These are phyloP conservation scores for Spialia ferax DNA, from an alignment of 2,888 invertebrate genomes.

Conservation along the genomic window DNA sequence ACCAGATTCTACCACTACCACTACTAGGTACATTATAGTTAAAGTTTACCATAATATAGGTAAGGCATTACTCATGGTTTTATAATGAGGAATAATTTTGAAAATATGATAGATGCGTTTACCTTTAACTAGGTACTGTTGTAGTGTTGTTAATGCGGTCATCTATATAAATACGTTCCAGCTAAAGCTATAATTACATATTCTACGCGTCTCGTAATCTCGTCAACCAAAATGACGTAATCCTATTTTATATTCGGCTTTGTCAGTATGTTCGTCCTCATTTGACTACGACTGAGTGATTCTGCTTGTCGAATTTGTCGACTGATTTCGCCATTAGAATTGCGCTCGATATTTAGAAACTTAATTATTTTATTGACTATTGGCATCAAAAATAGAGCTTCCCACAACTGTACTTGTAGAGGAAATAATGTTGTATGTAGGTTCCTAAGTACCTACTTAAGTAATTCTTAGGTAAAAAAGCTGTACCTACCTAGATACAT, in stretches of 20 bases:
- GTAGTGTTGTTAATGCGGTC: constrained; percentile 15
- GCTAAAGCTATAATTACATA: constrained; percentile 38
- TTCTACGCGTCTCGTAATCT: constrained; percentile 55
- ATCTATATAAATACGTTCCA: constrained; percentile 16
- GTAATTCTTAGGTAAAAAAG: no score
- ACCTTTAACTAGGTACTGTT: neutral
- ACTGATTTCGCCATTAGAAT: constrained; percentile 9
- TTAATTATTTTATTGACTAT: neutral
- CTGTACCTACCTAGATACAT: no score
- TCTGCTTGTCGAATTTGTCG: neutral
- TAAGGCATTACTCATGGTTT: no score
- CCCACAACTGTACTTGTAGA: no score
- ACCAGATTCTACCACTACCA: no score
- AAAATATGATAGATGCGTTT: no score
- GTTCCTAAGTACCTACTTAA: no score
- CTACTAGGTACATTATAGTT: no score
- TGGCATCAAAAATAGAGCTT: no score
- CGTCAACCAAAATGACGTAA: constrained; percentile 63
- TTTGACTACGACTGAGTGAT: constrained; percentile 11
- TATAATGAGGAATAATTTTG: no score
- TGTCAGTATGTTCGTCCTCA: constrained; percentile 49
- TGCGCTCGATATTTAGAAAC: neutral
- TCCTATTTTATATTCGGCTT: constrained; percentile 62
- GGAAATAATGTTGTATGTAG: no score
- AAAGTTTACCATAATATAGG: no score